Percentiles rank a stretch among this genome's conserved stretches.
phyloP scores from a whole-genome alignment of 2,888 invertebrate species.

The Synanthedon formicaeformis region DNA sequence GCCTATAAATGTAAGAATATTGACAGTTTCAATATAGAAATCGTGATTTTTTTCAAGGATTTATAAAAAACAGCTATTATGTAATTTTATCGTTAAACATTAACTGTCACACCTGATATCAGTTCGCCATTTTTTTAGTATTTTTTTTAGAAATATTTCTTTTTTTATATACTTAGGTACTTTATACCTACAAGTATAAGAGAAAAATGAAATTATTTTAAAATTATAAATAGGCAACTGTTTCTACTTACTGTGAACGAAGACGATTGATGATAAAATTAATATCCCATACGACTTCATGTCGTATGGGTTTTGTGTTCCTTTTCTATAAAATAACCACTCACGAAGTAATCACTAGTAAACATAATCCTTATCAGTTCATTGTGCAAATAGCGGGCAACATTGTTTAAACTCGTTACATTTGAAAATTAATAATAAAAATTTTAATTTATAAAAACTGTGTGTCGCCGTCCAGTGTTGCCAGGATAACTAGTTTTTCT shows the following conservation, averaged over 20 bases:
- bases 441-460: slow-evolving; percentile 1
- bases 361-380: background rate
- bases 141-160: too few relatives aligned
- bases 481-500: background rate
- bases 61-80: too few relatives aligned
- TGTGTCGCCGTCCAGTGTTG: slow-evolving; percentile 2
- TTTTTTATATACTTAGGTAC: too few relatives aligned
- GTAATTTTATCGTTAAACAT: too few relatives aligned
- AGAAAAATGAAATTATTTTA: too few relatives aligned
- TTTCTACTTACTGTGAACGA: slow-evolving; percentile 28
- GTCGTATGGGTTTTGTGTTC: background rate
- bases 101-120: too few relatives aligned
- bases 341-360: background rate
- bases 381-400: slow-evolving; percentile 5
- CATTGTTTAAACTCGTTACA: background rate
- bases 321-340: background rate
- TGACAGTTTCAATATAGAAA: too few relatives aligned
- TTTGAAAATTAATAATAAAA: background rate
- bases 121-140: too few relatives aligned
- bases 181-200: too few relatives aligned
- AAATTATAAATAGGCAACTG: slow-evolving; percentile 2
- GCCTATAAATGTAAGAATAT: too few relatives aligned
- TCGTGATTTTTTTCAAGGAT: too few relatives aligned
- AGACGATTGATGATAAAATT: slow-evolving; percentile 7
- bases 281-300: slow-evolving; percentile 28